Conservation (phyloP, 2,113 vertebrate genomes). For the Serilophus lunatus region DNA sequence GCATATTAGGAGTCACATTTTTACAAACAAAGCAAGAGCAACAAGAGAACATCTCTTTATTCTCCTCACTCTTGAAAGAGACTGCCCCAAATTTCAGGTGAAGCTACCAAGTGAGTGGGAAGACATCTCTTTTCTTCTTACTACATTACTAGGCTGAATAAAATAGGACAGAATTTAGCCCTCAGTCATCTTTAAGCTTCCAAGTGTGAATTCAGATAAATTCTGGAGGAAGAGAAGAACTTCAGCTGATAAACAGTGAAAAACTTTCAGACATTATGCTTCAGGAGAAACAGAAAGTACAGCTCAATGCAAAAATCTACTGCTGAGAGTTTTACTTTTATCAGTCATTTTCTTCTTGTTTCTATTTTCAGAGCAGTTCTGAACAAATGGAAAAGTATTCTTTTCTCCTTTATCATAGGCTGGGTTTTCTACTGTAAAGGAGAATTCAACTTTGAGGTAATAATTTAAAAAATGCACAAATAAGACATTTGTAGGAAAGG, state of each 20-base stretch:
- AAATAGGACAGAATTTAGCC: background rate
- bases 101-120: background rate
- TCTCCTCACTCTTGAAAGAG: background rate
- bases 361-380: slow-evolving; percentile 43
- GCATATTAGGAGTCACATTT: background rate
- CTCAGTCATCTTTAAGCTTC: background rate
- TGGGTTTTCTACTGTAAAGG: background rate
- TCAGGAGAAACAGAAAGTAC: slow-evolving; percentile 8
- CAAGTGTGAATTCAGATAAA: background rate
- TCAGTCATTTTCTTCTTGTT: slow-evolving; percentile 15
- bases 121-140: background rate
- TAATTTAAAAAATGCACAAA: slow-evolving; percentile 10
- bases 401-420: background rate
- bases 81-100: background rate
- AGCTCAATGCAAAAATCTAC: background rate
- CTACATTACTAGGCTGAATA: background rate
- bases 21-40: background rate
- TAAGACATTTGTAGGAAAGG: background rate
- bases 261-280: background rate
- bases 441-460: slow-evolving; percentile 15
- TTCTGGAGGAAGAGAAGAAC: background rate
- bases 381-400: slow-evolving; percentile 18
- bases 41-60: background rate
- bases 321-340: slow-evolving; percentile 18
- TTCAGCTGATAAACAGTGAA: background rate